Conservation (phyloP, 2,113 vertebrate species). For the Crotalus horridus region DNA sequence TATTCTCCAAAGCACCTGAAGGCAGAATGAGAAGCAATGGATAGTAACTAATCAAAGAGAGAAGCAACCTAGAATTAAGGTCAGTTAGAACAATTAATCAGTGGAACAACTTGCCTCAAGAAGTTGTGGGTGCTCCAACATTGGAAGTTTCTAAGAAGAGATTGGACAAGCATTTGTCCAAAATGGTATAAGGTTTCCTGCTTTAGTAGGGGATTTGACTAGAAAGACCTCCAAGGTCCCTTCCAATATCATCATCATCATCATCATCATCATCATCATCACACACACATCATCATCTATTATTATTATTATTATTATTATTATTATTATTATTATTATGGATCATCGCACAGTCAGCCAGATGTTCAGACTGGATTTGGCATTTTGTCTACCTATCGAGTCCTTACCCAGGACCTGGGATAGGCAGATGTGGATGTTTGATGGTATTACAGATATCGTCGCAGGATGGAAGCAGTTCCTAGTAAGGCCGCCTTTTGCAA, state of each 20-base stretch:
- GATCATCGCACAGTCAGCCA: too few relatives aligned
- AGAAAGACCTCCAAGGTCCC: not conserved
- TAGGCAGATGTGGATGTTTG: too few relatives aligned
- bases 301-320: too few relatives aligned
- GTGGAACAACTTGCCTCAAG: not conserved
- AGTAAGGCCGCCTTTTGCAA: too few relatives aligned
- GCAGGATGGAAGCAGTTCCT: too few relatives aligned
- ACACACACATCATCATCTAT: too few relatives aligned
- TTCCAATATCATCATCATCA: not conserved
- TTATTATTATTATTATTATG: too few relatives aligned
- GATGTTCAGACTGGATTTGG: too few relatives aligned
- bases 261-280: too few relatives aligned
- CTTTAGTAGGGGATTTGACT: not conserved
- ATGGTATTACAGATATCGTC: too few relatives aligned
- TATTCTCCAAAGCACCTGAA: not conserved
- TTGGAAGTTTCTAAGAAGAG: not conserved
- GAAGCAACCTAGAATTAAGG: not conserved
- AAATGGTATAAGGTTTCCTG: not conserved
- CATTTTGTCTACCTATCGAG: too few relatives aligned
- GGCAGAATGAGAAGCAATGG: conserved; percentile 10
- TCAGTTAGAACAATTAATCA: not conserved
- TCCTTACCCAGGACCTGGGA: too few relatives aligned
- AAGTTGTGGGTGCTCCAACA: not conserved
- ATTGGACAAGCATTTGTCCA: not conserved
- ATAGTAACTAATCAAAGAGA: conserved; percentile 20